phyloP scores from a whole-genome alignment of 2,797 vertebrate species.

The Hypotaenidia okinawae region DNA sequence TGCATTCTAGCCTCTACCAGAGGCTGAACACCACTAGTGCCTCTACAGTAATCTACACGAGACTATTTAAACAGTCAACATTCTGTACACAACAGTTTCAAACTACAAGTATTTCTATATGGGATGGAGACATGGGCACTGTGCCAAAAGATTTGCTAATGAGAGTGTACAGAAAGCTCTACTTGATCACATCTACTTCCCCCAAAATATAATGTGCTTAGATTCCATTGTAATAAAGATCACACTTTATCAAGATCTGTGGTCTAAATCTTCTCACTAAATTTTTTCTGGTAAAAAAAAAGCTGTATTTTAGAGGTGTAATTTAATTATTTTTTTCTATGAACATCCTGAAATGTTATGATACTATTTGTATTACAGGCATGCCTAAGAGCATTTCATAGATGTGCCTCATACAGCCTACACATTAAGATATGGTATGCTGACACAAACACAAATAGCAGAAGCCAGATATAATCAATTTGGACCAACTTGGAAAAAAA shows the following conservation, averaged over 20 bases:
- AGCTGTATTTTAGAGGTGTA: background rate
- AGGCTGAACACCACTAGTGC: background rate
- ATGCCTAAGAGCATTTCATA: background rate
- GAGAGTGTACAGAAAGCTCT: background rate
- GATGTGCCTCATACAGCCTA: background rate
- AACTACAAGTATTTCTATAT: background rate
- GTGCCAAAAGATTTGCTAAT: background rate
- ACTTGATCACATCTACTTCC: background rate
- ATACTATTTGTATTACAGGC: background rate
- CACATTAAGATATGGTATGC: background rate
- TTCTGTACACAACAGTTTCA: background rate
- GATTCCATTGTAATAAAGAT: background rate
- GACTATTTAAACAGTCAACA: background rate
- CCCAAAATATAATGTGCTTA: background rate
- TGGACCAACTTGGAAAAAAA: background rate
- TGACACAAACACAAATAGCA: background rate
- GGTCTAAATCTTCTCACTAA: background rate
- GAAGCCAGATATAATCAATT: background rate
- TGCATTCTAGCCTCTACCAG: background rate
- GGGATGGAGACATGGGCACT: background rate
- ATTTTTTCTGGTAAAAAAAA: background rate
- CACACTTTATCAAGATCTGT: background rate
- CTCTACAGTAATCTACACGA: background rate
- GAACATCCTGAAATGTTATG: background rate
- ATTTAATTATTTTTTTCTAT: background rate